phyloP scores from a whole-genome alignment of 2,113 vertebrate genomes.

The Strix aluco region DNA sequence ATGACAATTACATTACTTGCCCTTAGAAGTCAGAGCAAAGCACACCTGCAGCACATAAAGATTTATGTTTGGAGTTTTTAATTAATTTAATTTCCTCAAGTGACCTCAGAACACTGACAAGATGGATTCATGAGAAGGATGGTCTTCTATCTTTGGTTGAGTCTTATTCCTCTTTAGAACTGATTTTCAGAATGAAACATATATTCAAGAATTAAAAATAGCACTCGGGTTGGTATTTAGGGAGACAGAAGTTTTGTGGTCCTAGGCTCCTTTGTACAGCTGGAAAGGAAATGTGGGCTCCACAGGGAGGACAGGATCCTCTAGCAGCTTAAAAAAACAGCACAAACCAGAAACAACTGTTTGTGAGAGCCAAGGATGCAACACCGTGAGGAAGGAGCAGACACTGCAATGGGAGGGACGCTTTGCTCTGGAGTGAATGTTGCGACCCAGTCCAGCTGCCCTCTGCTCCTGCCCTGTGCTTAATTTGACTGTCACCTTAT shows the following conservation, averaged over 20 bases:
- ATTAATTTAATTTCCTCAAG: background rate
- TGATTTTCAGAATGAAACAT: background rate
- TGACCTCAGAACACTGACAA: background rate
- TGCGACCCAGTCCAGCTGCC: background rate
- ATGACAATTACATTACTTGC: background rate
- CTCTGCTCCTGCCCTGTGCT: background rate
- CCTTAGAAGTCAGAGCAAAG: background rate
- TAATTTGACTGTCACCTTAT: background rate
- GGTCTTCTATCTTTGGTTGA: background rate
- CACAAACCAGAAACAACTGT: background rate
- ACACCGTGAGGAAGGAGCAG: background rate
- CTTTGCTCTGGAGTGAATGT: background rate
- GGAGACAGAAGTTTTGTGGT: background rate
- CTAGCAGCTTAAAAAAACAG: background rate
- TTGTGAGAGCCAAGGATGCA: background rate
- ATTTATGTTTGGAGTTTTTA: background rate
- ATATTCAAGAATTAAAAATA: background rate
- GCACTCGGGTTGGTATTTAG: background rate
- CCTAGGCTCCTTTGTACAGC: background rate
- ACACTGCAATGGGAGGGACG: background rate
- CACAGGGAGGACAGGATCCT: background rate
- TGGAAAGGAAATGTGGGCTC: background rate
- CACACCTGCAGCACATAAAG: background rate
- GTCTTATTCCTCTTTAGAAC: background rate
- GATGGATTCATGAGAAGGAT: background rate